Evolutionary conservation across 23 tunicate species (phyloP), one percentile per base, ranked within the genome.

Genomic region (Oikopleura vanhoeffeni): DNA sequence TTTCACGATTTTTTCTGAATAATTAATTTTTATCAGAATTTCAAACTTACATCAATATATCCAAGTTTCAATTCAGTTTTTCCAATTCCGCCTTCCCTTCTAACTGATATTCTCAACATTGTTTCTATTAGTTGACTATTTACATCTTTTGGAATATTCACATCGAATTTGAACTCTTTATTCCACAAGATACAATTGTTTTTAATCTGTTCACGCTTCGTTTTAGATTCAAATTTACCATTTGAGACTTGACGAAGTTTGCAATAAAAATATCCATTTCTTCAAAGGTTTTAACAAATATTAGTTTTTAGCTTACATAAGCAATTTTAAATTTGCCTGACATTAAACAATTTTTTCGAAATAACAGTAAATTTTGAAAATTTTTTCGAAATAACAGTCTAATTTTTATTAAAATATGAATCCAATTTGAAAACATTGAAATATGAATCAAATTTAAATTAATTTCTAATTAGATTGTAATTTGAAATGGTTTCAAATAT

Each of bases 21-120:
- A n/a, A n/a, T n/a, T n/a, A n/a, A n/a, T n/a, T n/a, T n/a, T n/a
- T n/a, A n/a, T n/a, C n/a, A n/a, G n/a, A n/a, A n/a, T n/a, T n/a
- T n/a, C 27, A 71, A 71, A 71, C 79, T 71, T 38, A 71, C 79
- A 71, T 71, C 79, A 13, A 71, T 30, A 38, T 71, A 71, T 13
- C 79, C 79, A 32, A 71, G 79, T 32, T 71, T 71, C 2, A 71
- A 2, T 32, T 71, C 79, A 13, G 64, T 8, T 49, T 49, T 49
- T 49, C 64, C 64, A 49, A 49, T 13, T 13, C 64, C 64, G 64
- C 13, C 64, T 49, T 49, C 64, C 24, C 64, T 13, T 49, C 64
- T 13, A 49, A 49, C 64, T 13, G 64, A 49, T 8, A 49, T 49
- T 49, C 64, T 13, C 13, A 49, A 24, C 24, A 8, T 49, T 49